Evolutionary conservation across 2,797 vertebrate genomes (phyloP).

Genomic region (Philypnodon macrostomus): DNA sequence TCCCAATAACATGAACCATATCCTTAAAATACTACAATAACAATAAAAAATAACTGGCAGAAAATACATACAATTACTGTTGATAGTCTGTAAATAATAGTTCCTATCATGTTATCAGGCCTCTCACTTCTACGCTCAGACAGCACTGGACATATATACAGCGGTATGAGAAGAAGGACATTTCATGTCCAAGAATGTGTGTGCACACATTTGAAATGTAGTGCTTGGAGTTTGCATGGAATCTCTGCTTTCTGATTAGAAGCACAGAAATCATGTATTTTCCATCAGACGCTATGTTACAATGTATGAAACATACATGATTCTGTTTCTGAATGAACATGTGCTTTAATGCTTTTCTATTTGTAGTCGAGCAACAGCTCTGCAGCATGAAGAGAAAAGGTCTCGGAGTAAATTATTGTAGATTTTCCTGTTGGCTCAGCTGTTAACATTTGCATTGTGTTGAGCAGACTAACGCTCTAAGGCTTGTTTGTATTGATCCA

Average conservation of each 20-base stretch:
- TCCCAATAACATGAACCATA: not conserved
- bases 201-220: constrained; percentile 52
- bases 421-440: constrained; percentile 30
- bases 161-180: constrained; percentile 66
- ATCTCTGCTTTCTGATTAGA: constrained; percentile 17
- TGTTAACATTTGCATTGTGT: constrained; percentile 31
- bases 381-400: constrained; percentile 66
- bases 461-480: constrained; percentile 52
- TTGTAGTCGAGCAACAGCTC: constrained; percentile 63
- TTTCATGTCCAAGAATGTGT: constrained; percentile 60
- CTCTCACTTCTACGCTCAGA: constrained; percentile 55
- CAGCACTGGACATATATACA: constrained; percentile 59
- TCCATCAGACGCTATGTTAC: no score
- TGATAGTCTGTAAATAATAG: constrained; percentile 21
- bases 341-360: constrained; percentile 49
- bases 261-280: constrained; percentile 45
- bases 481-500: constrained; percentile 17
- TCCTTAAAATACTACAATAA: not conserved
- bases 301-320: constrained; percentile 32
- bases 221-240: constrained; percentile 66
- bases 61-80: not conserved
- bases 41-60: not conserved
- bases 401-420: constrained; percentile 36
- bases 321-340: constrained; percentile 38
- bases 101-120: constrained; percentile 56